Evolutionary conservation across 2,797 vertebrate genomes (phyloP), one percentile per base, ranked within the genome.

Genomic region (Myoxocephalus aenaeus): DNA sequence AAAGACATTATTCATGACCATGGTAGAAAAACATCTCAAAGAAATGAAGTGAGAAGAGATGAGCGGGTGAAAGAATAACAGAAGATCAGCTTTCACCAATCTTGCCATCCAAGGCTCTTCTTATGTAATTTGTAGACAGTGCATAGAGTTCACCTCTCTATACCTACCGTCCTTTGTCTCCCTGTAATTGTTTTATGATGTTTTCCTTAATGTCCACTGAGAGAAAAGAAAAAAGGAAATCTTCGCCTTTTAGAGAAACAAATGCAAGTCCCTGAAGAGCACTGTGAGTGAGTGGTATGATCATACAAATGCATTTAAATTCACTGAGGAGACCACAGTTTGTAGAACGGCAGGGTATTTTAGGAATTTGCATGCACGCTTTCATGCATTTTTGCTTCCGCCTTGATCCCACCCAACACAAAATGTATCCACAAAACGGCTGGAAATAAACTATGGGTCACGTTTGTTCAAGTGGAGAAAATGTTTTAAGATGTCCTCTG

Each of bases 291-390:
- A 85, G 80, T 48, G 42, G 68, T 69, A 70, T 50, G 73, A 89
- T 89, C 68, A 83, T 78, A 71, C 85, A 92, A 85, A 89, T 65
- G 86, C 84, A 86, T 86, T 83, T 80, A 76, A 81, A 74, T 67
- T 68, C 78, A 79, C 76, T 80, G 77, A 82, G 69, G 65, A 81
- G 40, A 57, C 66, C 75, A 36, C 27, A 48, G 72, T 77, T 65
- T 82, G 71, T 22, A 38, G 67, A 79, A 65, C 11, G 1, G 18
- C 42, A 0, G 65, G 70, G 70, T 84, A 67, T 72, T 86, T 84
- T 42, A 71, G 80, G 83, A 87, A 89, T 90, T 81, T 85, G 53
- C 70, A 86, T 73, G 65, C 70, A 77, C 0, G 63, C 70, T 67
- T 79, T 80, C 53, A 40, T 57, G 59, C 80, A 63, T 86, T 85